A percentile compares a stretch with the other conserved stretches of the same genome.
Conservation (phyloP, 1,140 invertebrate species). For the Drosophila carrolli region DNA sequence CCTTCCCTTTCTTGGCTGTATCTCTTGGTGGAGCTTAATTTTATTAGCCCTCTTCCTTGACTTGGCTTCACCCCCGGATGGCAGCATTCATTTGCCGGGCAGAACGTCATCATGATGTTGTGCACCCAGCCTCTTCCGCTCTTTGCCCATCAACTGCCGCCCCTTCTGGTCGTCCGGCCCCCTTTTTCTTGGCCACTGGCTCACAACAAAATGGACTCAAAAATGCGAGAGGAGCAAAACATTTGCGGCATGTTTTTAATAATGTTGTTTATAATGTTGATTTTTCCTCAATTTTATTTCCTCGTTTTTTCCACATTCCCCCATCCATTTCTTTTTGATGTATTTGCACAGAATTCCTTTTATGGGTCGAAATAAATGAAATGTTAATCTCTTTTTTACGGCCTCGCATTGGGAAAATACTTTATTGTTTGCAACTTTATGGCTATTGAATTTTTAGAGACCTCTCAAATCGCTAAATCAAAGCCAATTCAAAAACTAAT, state of each 20-base stretch:
- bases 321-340: constrained; percentile 54
- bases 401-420: constrained; percentile 13
- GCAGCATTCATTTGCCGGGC: constrained; percentile 59
- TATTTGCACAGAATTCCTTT: constrained; percentile 72
- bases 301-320: constrained; percentile 15
- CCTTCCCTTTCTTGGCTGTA: constrained; percentile 15
- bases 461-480: constrained; percentile 18
- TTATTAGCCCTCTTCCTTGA: constrained; percentile 58
- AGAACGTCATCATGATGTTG: constrained; percentile 72
- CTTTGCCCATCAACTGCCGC: neutral
- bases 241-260: constrained; percentile 84
- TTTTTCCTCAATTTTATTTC: constrained; percentile 54
- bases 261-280: constrained; percentile 84
- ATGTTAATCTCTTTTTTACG: constrained; percentile 60
- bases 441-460: constrained; percentile 16
- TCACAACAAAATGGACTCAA: constrained; percentile 79
- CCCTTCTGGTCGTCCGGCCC: constrained; percentile 7
- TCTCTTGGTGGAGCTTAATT: constrained; percentile 48
- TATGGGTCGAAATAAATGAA: constrained; percentile 55
- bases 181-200: constrained; percentile 27
- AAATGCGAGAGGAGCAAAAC: constrained; percentile 76
- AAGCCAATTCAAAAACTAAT: constrained; percentile 66
- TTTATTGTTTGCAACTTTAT: constrained; percentile 26
- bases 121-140: constrained; percentile 4
- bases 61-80: constrained; percentile 7